phyloP scores from a whole-genome alignment of 1,140 invertebrate genomes.

The Pseudomyrmex flavicornis region DNA sequence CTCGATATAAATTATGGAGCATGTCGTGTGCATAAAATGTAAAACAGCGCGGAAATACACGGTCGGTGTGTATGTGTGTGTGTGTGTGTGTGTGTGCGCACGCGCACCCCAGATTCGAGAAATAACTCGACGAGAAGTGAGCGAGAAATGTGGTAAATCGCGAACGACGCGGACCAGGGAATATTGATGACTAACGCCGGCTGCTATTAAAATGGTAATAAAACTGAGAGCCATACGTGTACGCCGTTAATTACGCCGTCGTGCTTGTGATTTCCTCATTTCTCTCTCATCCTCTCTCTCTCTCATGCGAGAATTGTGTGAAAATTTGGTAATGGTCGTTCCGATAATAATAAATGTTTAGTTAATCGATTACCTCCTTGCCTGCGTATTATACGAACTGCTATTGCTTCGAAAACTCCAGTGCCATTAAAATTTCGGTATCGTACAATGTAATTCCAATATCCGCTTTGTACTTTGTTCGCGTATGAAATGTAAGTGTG shows the following conservation, averaged over 20 bases:
- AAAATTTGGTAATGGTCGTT: not conserved
- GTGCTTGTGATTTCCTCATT: not conserved
- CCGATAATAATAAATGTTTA: slow-evolving; percentile 37
- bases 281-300: too few relatives aligned
- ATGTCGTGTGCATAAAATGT: not conserved
- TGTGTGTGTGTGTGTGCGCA: too few relatives aligned
- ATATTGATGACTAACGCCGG: not conserved
- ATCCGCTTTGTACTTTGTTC: not conserved
- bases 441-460: not conserved
- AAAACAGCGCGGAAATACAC: slow-evolving; percentile 4
- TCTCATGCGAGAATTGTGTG: not conserved
- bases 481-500: not conserved
- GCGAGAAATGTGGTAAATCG: slow-evolving; percentile 10
- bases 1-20: not conserved
- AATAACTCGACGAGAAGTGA: not conserved
- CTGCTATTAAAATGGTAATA: slow-evolving; percentile 5
- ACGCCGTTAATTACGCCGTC: slow-evolving; percentile 27
- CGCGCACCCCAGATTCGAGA: not conserved
- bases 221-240: not conserved
- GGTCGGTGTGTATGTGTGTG: too few relatives aligned
- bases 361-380: slow-evolving; percentile 20
- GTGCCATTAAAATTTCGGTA: not conserved
- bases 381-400: not conserved
- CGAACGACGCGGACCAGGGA: not conserved
- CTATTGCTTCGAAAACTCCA: slow-evolving; percentile 18